A percentile compares a stretch with the other conserved stretches of the same genome.
Evolutionary conservation across 1,140 invertebrate species (phyloP).

Genomic region (Drosophila trapezifrons): DNA sequence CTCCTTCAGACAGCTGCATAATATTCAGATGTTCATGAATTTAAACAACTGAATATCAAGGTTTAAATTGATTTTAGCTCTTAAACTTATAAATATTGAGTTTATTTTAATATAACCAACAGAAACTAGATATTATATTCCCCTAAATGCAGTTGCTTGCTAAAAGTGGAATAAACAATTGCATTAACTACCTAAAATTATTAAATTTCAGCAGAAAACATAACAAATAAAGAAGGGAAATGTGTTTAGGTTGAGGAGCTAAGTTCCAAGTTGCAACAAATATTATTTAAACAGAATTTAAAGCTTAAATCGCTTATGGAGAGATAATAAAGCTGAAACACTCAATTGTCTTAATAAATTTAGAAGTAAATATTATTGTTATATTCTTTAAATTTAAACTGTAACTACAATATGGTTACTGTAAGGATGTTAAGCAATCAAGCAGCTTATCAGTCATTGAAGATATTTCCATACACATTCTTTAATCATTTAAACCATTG

Average conservation of each 20-base stretch:
- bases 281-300: background rate
- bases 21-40: conserved; percentile 11
- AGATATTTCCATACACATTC: background rate
- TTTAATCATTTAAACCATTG: background rate
- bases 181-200: background rate
- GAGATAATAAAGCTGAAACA: background rate
- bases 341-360: background rate
- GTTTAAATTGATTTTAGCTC: background rate
- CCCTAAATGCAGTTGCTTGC: background rate
- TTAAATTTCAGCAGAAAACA: background rate
- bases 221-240: background rate
- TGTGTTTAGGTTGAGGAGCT: background rate
- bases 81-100: background rate
- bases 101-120: background rate
- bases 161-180: background rate
- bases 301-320: background rate
- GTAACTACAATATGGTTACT: too few species aligned
- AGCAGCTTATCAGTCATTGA: background rate
- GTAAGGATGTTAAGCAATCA: background rate
- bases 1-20: conserved; percentile 11
- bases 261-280: background rate
- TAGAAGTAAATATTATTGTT: background rate
- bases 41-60: background rate
- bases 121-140: background rate
- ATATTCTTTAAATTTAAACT: background rate